Conservation (phyloP, 2,113 vertebrate genomes). For the Mesocricetus auratus region DNA sequence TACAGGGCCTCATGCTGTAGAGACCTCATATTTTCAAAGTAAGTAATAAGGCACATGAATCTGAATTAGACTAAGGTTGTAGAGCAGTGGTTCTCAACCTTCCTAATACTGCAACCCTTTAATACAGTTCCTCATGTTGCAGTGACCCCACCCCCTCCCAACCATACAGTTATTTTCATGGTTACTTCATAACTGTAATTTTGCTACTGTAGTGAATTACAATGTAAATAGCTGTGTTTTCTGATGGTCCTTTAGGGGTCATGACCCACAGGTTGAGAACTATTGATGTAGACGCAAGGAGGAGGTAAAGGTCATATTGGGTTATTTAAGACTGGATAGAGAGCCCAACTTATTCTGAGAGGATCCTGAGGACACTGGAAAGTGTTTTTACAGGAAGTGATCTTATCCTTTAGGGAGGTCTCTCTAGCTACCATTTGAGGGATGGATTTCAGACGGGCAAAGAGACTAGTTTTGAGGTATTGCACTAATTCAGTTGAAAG, state of each 20-base stretch:
- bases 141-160: not conserved
- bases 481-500: not conserved
- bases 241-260: not conserved
- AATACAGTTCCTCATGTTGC: not conserved
- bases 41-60: not conserved
- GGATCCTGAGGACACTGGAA: not conserved
- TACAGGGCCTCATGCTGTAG: not conserved
- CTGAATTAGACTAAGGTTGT: not conserved
- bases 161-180: not conserved
- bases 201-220: not conserved
- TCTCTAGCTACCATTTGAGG: slow-evolving; percentile 27
- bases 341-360: slow-evolving; percentile 19
- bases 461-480: not conserved
- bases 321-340: not conserved
- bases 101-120: not conserved
- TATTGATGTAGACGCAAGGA: not conserved
- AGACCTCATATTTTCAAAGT: not conserved
- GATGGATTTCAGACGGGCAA: not conserved
- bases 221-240: not conserved
- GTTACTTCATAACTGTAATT: not conserved
- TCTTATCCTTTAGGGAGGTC: slow-evolving; percentile 37
- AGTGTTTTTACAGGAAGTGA: not conserved
- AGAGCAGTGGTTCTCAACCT: not conserved
- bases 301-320: not conserved
- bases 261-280: not conserved